These are phyloP conservation scores for Echeneis naucrates DNA, from an alignment of 2,797 vertebrate genomes.

Conservation along the genomic window DNA sequence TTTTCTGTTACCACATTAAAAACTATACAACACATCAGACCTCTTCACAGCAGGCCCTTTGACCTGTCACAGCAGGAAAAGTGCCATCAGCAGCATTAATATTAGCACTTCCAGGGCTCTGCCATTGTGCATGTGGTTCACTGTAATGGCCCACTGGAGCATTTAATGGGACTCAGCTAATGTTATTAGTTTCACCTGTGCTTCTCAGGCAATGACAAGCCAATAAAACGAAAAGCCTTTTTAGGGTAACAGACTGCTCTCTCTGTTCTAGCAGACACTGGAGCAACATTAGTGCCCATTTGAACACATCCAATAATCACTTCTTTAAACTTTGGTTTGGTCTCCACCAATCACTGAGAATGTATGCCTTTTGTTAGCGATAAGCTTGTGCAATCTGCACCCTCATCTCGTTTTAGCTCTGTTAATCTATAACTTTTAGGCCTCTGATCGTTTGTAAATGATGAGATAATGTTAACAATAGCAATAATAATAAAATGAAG, in stretches of 20 bases:
- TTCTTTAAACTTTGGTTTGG: background rate
- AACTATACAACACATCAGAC: background rate
- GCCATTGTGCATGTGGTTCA: constrained; percentile 7
- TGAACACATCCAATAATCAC: too few species aligned
- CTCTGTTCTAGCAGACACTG: background rate
- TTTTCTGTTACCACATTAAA: background rate
- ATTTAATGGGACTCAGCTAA: background rate
- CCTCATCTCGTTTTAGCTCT: too few species aligned
- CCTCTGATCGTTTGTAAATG: background rate
- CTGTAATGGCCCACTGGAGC: background rate
- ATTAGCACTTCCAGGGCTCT: background rate
- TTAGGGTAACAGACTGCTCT: constrained; percentile 1
- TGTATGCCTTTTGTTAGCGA: background rate
- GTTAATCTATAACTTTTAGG: background rate
- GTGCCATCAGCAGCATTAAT: background rate
- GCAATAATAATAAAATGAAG: too few species aligned
- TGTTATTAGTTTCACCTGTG: constrained; percentile 5
- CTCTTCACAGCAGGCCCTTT: background rate
- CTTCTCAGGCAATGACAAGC: background rate
- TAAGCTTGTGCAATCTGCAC: background rate
- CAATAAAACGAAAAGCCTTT: background rate
- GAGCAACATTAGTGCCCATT: background rate
- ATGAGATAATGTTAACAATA: too few species aligned
- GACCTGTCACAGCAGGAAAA: background rate
- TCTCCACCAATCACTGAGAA: background rate